Conservation (phyloP, 2,113 vertebrate genomes). For the Phylloscopus trochilus region DNA sequence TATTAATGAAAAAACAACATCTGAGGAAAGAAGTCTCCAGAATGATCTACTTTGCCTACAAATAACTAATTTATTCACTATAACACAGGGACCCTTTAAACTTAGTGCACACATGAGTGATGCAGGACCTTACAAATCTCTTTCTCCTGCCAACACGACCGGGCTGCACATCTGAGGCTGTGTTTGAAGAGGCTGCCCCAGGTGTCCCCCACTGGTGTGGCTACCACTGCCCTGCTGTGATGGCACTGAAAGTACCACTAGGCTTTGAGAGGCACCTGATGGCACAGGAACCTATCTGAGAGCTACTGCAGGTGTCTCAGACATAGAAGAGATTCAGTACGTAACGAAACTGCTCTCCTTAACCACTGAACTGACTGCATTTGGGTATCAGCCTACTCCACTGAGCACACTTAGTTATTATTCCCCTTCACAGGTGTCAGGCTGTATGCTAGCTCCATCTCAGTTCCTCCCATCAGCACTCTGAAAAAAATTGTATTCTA, state of each 20-base stretch:
- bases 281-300: background rate
- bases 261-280: background rate
- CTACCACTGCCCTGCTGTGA: background rate
- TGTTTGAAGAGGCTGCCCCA: background rate
- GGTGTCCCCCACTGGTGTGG: background rate
- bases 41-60: background rate
- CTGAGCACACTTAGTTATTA: background rate
- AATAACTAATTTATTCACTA: background rate
- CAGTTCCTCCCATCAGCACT: background rate
- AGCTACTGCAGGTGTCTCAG: background rate
- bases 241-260: background rate
- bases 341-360: background rate
- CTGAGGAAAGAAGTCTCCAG: background rate
- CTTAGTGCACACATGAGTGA: background rate
- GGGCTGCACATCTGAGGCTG: fast-evolving
- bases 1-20: background rate
- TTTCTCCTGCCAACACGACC: background rate
- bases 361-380: background rate
- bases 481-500: background rate
- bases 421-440: background rate
- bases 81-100: background rate
- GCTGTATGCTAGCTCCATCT: background rate
- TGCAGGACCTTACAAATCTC: background rate
- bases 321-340: background rate
- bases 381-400: background rate